A percentile compares a stretch with the other conserved stretches of the same genome.
phyloP scores from a whole-genome alignment of 2,113 vertebrate genomes.

The Vicugna pacos region DNA sequence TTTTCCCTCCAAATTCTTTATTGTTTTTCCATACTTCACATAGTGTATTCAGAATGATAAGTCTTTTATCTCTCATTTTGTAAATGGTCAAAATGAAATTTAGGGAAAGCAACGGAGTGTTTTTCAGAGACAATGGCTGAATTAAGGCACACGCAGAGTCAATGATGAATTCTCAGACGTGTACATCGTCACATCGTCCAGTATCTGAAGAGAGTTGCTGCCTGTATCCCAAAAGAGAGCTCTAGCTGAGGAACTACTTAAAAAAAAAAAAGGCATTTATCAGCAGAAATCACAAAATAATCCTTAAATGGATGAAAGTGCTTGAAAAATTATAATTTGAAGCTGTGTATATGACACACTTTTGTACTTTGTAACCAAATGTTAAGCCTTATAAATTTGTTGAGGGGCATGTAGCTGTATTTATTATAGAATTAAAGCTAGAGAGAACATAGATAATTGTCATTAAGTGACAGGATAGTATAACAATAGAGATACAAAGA shows the following conservation, averaged over 20 bases:
- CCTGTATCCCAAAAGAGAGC: neutral
- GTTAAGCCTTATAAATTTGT: conserved; percentile 22
- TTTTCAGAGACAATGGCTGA: conserved; percentile 13
- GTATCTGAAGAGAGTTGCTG: neutral
- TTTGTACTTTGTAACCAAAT: conserved; percentile 24
- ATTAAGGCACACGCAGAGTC: neutral
- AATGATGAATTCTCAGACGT: neutral
- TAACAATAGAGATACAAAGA: neutral
- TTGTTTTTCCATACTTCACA: conserved; percentile 57
- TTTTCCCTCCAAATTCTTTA: conserved; percentile 52
- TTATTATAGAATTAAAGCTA: conserved; percentile 39
- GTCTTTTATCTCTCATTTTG: conserved; percentile 53
- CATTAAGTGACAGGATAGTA: neutral
- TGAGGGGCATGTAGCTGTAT: conserved; percentile 5
- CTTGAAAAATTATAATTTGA: conserved; percentile 24
- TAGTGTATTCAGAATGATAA: conserved; percentile 68
- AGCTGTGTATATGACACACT: neutral
- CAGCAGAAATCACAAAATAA: neutral
- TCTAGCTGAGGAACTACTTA: neutral
- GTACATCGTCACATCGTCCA: neutral
- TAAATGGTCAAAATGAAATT: conserved; percentile 65
- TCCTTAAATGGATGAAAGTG: neutral
- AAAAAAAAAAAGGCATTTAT: neutral
- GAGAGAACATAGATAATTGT: neutral
- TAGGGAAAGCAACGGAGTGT: neutral